Conservation (phyloP, 2,888 invertebrate genomes). For the Thysanoteuthis rhombus region DNA sequence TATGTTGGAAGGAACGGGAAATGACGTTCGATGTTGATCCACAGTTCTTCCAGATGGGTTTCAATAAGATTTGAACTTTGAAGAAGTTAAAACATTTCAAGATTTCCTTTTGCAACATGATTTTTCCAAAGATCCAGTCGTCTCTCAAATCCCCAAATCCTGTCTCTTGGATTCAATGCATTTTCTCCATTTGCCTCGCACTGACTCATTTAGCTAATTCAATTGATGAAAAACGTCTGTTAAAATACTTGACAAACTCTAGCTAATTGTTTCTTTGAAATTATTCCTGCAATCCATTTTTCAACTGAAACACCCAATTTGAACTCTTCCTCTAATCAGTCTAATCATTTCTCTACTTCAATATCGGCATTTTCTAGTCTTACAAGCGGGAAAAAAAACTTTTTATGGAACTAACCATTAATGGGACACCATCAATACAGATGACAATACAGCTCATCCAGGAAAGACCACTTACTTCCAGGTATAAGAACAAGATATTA, state of each 20-base stretch:
- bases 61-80: conserved; percentile 18
- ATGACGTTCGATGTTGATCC: background rate
- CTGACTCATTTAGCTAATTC: conserved; percentile 15
- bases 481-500: conserved; percentile 19
- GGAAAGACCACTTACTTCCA: conserved; percentile 14
- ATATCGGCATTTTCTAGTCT: background rate
- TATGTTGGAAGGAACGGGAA: conserved; percentile 13
- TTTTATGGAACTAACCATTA: background rate
- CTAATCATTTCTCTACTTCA: background rate
- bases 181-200: background rate
- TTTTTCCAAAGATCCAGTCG: background rate
- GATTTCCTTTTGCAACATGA: conserved; percentile 25
- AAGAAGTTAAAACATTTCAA: background rate
- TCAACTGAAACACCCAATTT: too few species aligned
- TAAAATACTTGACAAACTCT: background rate
- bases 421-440: background rate
- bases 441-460: background rate
- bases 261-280: background rate
- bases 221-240: background rate
- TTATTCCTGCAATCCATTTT: too few species aligned
- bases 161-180: background rate
- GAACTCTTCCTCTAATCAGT: background rate
- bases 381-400: background rate
- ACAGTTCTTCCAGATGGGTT: background rate
- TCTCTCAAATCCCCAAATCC: background rate